A percentile compares a stretch with the other conserved stretches of the same genome.
Evolutionary conservation across 2,797 vertebrate genomes (phyloP).

Genomic region (Crocodylus rhombifer): DNA sequence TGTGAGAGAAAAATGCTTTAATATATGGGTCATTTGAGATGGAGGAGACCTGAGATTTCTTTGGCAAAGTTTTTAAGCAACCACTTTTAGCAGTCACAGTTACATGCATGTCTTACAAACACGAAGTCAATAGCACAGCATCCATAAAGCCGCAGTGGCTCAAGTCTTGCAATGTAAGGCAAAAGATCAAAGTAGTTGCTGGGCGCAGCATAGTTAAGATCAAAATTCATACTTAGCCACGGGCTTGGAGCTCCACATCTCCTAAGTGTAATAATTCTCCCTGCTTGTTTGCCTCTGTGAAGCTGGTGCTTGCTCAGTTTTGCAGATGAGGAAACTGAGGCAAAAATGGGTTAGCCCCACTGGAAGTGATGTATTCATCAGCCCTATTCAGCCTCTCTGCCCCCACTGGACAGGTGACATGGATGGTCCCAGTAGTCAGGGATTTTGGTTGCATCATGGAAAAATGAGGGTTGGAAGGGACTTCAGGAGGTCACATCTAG

Average conservation of each 20-base stretch:
- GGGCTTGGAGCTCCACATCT: not conserved
- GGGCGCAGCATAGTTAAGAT: not conserved
- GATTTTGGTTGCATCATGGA: not conserved
- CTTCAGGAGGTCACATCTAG: too few relatives aligned
- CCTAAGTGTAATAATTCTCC: not conserved
- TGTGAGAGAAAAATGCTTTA: not conserved
- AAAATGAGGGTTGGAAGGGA: too few relatives aligned
- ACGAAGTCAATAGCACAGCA: not conserved
- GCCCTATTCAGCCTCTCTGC: not conserved
- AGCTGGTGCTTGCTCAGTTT: not conserved
- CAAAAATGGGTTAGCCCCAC: not conserved
- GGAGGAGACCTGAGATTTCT: not conserved
- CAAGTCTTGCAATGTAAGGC: not conserved
- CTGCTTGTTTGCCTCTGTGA: not conserved
- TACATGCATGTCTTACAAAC: not conserved
- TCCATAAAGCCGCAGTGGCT: too few relatives aligned
- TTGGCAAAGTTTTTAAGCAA: not conserved
- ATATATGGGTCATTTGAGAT: not conserved
- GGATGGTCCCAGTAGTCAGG: accelerated
- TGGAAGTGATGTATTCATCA: not conserved
- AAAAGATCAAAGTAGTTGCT: not conserved
- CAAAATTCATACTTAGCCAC: not conserved
- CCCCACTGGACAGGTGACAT: not conserved
- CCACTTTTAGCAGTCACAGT: not conserved
- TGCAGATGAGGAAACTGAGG: not conserved